Base-by-base conservation (phyloP, 2,888 invertebrate species). In the Andrena marginata region DNA sequence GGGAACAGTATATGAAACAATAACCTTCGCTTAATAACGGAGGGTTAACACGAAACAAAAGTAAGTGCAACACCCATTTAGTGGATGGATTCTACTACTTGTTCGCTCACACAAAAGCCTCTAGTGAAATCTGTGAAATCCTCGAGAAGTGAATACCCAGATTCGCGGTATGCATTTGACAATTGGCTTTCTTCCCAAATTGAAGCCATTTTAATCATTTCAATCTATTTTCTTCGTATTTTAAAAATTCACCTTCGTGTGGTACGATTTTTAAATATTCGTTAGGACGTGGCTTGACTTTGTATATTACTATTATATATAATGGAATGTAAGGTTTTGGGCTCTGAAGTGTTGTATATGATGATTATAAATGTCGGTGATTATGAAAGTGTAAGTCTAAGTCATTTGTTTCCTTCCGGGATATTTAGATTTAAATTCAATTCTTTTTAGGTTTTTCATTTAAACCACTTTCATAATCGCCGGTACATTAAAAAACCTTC, bases 1-100 rank as follows among this genome's bases (percentile, higher is more conserved):
- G 51, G 33, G 33, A 6, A 8, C 29, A 26, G 69, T 35, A 60
- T 70, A 70, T 48, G 16, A 42, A 70, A 60, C 42, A 35, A 26
- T 60, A 35, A 69, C 70, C 60, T 59, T n/a, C 42, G 35, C 29
- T 29, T 70, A 71, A 33, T 49, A 60, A 16, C 23, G n/a, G 42
- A 23, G 8, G 23, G 10, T 63, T 60, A 71, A 49, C 60, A 29
- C 48, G 42, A 59, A 59, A 20, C 48, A 60, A 60, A 49, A 29
- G 29, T 49, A 71, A 62, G 31, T 23, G 23, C 63, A 16, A 71
- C 56, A 31, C 29, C 48, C 31, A 49, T 63, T 71, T 71, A 20
- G 49, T 60, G 20, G 16, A 31, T 59, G 42, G 16, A 7, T 48
- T 60, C 48, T 31, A 31, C 48, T 62, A 71, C 16, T 63, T 71